Conservation (phyloP, 2,113 vertebrate species). For the Uria lomvia region DNA sequence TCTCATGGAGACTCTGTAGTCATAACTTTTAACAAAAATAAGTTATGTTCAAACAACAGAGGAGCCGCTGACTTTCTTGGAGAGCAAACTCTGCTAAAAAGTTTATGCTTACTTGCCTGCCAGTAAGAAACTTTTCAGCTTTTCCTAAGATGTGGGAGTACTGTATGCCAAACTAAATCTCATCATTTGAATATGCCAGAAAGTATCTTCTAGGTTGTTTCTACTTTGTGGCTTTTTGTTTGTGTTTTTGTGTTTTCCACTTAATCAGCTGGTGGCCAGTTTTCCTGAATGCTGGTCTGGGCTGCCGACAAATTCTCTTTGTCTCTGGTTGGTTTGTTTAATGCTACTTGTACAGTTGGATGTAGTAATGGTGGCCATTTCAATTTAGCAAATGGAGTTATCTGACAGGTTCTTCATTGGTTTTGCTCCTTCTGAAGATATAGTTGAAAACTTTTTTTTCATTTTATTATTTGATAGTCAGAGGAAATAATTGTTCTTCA, state of each 20-base stretch:
- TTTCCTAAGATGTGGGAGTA: not conserved
- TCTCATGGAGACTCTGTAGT: not conserved
- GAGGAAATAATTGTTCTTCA: not conserved
- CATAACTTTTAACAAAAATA: not conserved
- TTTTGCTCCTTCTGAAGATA: not conserved
- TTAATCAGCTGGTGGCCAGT: not conserved
- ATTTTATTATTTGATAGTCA: not conserved
- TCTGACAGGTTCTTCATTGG: not conserved
- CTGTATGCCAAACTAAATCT: not conserved
- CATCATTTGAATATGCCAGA: not conserved
- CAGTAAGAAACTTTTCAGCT: not conserved
- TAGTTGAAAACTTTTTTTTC: not conserved
- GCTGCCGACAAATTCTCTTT: not conserved
- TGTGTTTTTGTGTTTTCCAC: not conserved
- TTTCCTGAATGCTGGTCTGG: not conserved
- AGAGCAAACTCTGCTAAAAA: not conserved
- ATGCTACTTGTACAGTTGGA: not conserved
- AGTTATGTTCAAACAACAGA: not conserved
- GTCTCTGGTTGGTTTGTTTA: not conserved
- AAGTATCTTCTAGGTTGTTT: not conserved
- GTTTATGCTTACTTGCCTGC: not conserved
- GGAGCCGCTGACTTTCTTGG: not conserved
- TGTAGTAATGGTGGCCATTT: not conserved
- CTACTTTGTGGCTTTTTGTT: not conserved
- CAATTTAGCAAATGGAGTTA: not conserved